These are phyloP conservation scores for Ophioninae sp. DNA, from an alignment of 2,888 invertebrate species.

Conservation along the genomic window DNA sequence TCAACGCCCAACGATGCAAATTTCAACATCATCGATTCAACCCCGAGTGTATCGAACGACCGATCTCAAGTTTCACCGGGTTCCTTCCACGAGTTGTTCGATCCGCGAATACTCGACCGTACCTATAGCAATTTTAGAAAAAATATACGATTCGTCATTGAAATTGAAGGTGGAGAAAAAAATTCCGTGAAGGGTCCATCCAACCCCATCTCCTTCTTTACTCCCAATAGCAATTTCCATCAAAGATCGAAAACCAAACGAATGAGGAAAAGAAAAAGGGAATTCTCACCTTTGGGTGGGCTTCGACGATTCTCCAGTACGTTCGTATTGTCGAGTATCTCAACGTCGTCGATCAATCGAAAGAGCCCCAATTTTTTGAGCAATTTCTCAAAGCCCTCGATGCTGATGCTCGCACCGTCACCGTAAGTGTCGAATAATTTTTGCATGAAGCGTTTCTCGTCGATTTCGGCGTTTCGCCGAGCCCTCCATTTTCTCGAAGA, in stretches of 20 bases:
- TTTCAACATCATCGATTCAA: too few relatives aligned
- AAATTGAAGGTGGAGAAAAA: neutral
- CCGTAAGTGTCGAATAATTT: constrained; percentile 87
- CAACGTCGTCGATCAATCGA: constrained; percentile 82
- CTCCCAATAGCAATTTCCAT: too few relatives aligned
- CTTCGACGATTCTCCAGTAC: constrained; percentile 52
- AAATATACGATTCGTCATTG: neutral
- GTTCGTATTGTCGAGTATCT: constrained; percentile 59
- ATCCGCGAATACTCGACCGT: neutral
- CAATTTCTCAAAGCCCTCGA: constrained; percentile 88
- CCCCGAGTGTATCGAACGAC: neutral
- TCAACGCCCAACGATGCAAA: too few relatives aligned
- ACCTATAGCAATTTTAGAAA: neutral
- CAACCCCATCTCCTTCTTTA: too few relatives aligned
- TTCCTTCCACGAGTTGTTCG: neutral
- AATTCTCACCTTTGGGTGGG: constrained; percentile 47
- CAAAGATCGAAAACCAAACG: too few relatives aligned
- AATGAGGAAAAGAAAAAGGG: neutral
- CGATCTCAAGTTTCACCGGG: neutral
- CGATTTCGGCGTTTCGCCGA: constrained; percentile 74
- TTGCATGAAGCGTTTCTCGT: constrained; percentile 85
- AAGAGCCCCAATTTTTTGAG: constrained; percentile 84
- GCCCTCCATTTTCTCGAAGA: constrained; percentile 80
- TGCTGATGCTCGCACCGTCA: constrained; percentile 85
- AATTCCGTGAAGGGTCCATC: neutral